Conservation (phyloP, 1,140 invertebrate species). For the Drosophila pruinosa region DNA sequence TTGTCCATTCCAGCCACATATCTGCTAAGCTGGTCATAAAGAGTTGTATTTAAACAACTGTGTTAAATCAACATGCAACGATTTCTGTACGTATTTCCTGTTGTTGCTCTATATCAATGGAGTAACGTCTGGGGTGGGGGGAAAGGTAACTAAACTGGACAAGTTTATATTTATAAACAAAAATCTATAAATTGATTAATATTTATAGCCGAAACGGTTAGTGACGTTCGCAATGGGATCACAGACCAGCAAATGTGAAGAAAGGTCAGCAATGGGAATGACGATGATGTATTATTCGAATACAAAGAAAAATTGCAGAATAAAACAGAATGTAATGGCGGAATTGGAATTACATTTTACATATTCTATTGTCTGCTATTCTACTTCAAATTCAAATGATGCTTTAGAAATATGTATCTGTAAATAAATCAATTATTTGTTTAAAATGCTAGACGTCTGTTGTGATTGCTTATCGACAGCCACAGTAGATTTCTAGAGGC, state of each 20-base stretch:
- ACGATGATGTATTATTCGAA: neutral
- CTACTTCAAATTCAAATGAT: too few relatives aligned
- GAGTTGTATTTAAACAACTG: conserved; percentile 12
- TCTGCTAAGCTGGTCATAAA: neutral
- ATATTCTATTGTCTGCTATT: too few relatives aligned
- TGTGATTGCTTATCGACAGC: neutral
- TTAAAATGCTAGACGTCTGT: neutral
- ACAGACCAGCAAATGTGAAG: neutral
- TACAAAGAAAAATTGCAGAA: too few relatives aligned
- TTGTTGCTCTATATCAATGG: neutral
- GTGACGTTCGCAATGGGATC: neutral
- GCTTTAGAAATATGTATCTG: neutral
- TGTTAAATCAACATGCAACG: neutral
- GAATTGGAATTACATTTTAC: too few relatives aligned
- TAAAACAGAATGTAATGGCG: too few relatives aligned
- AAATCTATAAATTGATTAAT: neutral
- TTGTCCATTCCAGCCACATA: neutral
- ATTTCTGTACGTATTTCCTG: neutral
- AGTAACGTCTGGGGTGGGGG: neutral
- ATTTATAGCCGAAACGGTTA: neutral
- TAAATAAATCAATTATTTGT: too few relatives aligned
- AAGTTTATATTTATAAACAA: neutral
- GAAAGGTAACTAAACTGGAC: neutral
- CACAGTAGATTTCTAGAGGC: neutral
- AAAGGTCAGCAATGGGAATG: neutral